Evolutionary conservation across 2,113 vertebrate genomes (phyloP).

Genomic region (Dipodomys ordii): DNA sequence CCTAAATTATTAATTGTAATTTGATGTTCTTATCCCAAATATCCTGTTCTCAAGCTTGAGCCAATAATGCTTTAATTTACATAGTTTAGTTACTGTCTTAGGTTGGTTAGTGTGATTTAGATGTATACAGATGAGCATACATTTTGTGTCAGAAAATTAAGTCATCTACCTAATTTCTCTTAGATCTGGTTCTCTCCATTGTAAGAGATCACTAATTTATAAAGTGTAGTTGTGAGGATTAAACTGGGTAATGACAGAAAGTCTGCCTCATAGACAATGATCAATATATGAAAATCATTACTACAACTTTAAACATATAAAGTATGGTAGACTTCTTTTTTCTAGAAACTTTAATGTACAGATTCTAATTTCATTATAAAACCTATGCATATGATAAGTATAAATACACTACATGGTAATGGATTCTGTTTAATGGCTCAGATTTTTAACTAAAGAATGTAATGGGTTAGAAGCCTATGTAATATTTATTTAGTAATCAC

Average conservation of each 20-base stretch:
- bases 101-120: background rate
- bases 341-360: background rate
- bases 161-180: slow-evolving; percentile 25
- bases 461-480: background rate
- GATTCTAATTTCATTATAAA: slow-evolving; percentile 55
- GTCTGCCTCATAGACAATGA: background rate
- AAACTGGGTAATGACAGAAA: slow-evolving; percentile 37
- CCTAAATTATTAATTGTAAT: slow-evolving; percentile 9
- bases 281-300: slow-evolving; percentile 11
- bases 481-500: slow-evolving; percentile 36
- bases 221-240: background rate
- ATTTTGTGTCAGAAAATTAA: slow-evolving; percentile 27
- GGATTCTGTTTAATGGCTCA: background rate
- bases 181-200: background rate
- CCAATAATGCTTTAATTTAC: background rate
- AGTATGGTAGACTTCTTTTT: background rate
- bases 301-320: slow-evolving; percentile 8
- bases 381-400: background rate
- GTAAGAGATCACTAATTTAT: slow-evolving; percentile 16
- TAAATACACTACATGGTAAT: background rate
- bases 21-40: slow-evolving; percentile 39
- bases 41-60: background rate
- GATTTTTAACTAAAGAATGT: slow-evolving; percentile 3
- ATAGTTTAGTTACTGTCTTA: slow-evolving; percentile 4
- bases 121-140: background rate